A percentile compares a stretch with the other conserved stretches of the same genome.
Conservation (phyloP, 1,140 invertebrate genomes). For the Drosophila neocordata region DNA sequence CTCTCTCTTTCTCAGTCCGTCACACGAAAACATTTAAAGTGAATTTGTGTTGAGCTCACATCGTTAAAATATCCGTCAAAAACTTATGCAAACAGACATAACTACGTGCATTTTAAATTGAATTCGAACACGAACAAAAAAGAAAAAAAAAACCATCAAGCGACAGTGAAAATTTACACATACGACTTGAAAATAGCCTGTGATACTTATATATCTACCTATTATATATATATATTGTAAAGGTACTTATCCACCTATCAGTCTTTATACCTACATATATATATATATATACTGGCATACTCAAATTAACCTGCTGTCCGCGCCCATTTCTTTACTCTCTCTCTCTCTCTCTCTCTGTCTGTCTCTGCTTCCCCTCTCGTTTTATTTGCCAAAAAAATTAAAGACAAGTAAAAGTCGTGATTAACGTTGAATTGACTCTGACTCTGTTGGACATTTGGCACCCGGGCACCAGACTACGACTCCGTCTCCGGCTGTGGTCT, state of each 20-base stretch:
- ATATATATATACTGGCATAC: conserved; percentile 45
- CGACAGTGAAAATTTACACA: conserved; percentile 79
- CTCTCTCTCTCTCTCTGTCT: too few relatives aligned
- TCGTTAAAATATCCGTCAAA: conserved; percentile 82
- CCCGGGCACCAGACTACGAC: background rate
- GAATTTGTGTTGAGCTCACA: conserved; percentile 82
- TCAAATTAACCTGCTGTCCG: conserved; percentile 67
- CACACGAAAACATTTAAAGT: conserved; percentile 74
- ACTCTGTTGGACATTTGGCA: conserved; percentile 2
- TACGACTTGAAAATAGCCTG: conserved; percentile 53
- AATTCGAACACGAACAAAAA: conserved; percentile 70
- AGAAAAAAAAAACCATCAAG: conserved; percentile 60
- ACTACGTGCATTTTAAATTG: conserved; percentile 82
- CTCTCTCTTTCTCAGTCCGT: conserved; percentile 4
- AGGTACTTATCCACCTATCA: conserved; percentile 9
- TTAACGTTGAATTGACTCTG: conserved; percentile 75
- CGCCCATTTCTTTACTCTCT: conserved; percentile 63
- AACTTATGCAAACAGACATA: conserved; percentile 82
- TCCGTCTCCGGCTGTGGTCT: background rate
- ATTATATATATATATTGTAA: background rate
- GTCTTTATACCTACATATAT: conserved; percentile 17
- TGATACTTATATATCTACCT: background rate
- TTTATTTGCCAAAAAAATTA: conserved; percentile 82
- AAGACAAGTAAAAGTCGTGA: conserved; percentile 82
- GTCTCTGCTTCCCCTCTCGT: conserved; percentile 26